Base-by-base conservation (phyloP, 2,888 invertebrate genomes). In the Nemotelus pantherinus region DNA sequence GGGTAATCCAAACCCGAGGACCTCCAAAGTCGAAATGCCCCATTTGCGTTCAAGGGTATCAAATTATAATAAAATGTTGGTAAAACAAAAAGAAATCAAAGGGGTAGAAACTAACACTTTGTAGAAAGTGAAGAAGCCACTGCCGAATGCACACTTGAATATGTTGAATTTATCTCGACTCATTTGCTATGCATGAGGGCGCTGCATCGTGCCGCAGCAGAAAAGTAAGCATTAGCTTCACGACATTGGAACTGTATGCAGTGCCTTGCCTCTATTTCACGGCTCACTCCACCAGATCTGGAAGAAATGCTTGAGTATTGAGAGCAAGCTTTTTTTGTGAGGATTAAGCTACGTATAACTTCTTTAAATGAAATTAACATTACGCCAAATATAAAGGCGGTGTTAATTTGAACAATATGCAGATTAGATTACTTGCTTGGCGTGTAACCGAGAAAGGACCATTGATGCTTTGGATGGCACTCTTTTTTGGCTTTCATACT, bases 301-400 rank as follows among this genome's bases (percentile, higher is more conserved):
- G 25, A 25, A 25, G 25, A 25, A 25, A 25, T 25, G 25, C 25
- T 25, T 25, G 25, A 25, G 25, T 25, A 25, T 25, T 25, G 25
- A 25, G 25, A 25, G 25, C n/a, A 71, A 44, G 57, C 2, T n/a
- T 39, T 55, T n/a, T 50, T 75, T 53, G 65, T 43, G 43, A 76
- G 65, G 76, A 76, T 72, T 79, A 71, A 74, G 78, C 79, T 79
- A 81, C 81, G 78, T 80, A 80, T 79, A 79, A 80, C 81, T 80
- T 79, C 79, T 81, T 81, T 78, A 82, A 81, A 82, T 81, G 79
- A 82, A 82, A 82, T 82, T 81, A 82, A 81, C 82, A 81, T 80
- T 82, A 80, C 78, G 79, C 80, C 80, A 82, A 80, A 80, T 72
- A 63, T 64, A 77, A 74, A 72, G 78, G 68, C 60, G 77, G 78